These are phyloP conservation scores for Columba guinea DNA, from an alignment of 2,797 vertebrate genomes.

Conservation along the genomic window DNA sequence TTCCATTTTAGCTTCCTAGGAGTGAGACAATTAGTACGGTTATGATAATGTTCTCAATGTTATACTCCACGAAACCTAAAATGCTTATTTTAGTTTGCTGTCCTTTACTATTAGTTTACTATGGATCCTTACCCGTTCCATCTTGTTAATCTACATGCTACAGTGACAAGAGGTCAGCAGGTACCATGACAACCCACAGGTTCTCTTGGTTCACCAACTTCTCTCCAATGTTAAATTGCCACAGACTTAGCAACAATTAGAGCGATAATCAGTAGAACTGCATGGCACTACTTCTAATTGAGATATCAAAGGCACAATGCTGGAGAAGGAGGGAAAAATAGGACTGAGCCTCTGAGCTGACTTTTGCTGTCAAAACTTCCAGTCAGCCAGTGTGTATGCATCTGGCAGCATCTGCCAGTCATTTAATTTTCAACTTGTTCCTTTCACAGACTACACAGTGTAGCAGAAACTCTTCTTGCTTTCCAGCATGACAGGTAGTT, in stretches of 20 bases:
- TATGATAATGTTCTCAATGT: not conserved
- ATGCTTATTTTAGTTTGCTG: not conserved
- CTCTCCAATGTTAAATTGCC: not conserved
- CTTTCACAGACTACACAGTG: not conserved
- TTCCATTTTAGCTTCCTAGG: not conserved
- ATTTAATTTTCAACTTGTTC: not conserved
- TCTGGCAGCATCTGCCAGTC: not conserved
- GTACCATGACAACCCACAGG: not conserved
- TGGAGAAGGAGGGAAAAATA: not conserved
- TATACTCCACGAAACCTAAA: not conserved
- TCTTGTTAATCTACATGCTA: not conserved
- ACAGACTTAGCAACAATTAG: not conserved
- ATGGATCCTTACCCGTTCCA: not conserved
- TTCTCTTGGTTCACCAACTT: not conserved
- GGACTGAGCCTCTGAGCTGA: not conserved
- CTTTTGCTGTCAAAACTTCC: not conserved
- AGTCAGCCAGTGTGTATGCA: not conserved
- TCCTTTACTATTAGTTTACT: not conserved
- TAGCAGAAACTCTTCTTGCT: not conserved
- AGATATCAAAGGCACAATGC: not conserved
- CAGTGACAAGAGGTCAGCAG: not conserved
- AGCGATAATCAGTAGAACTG: not conserved
- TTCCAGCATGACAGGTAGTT: not conserved
- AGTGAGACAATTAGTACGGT: not conserved
- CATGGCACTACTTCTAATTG: not conserved